These are phyloP conservation scores for Eupithecia subfuscata DNA, from an alignment of 2,888 invertebrate genomes.

Conservation along the genomic window DNA sequence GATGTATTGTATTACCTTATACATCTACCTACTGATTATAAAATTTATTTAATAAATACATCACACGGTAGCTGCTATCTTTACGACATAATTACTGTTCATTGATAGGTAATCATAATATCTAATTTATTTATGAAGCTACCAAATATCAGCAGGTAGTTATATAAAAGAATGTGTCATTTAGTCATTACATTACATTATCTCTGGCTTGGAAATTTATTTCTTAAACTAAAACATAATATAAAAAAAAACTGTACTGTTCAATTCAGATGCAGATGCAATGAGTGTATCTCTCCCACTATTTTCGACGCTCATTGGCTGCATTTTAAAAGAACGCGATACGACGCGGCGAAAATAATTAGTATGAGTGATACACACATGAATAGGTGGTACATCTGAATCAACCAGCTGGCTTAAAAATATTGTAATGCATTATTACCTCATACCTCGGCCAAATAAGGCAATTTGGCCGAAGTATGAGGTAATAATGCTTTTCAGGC, in stretches of 20 bases:
- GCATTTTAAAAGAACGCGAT: no score
- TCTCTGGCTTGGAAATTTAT: background rate
- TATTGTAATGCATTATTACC: background rate
- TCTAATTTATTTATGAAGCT: background rate
- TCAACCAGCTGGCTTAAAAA: background rate
- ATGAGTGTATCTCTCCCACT: background rate
- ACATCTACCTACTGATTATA: no score
- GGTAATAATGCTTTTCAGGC: no score
- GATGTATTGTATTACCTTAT: no score
- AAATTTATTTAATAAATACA: background rate
- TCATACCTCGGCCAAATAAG: no score
- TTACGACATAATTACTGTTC: background rate
- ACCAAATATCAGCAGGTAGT: background rate
- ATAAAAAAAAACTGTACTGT: background rate
- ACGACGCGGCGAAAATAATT: no score
- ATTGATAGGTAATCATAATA: background rate
- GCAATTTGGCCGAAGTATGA: no score
- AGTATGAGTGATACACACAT: no score
- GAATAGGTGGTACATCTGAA: background rate
- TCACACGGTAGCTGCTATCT: background rate
- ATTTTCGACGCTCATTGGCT: background rate
- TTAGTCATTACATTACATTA: background rate
- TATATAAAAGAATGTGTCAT: background rate
- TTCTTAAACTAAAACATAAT: background rate
- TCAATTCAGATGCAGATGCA: background rate